A percentile compares a stretch with the other conserved stretches of the same genome.
Conservation (phyloP, 1,140 invertebrate species). For the Drosophila sp. region DNA sequence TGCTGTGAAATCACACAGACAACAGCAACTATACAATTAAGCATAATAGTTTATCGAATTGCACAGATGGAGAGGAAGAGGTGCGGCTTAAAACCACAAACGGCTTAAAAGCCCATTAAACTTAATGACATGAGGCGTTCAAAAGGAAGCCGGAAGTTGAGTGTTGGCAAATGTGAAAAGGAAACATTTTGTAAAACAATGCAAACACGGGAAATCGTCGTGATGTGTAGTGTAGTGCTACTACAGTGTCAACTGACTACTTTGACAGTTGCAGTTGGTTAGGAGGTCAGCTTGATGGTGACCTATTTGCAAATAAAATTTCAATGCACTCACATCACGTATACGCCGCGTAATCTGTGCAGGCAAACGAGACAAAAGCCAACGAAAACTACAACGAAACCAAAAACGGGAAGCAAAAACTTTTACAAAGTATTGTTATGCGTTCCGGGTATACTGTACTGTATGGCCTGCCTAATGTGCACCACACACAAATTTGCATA, state of each 20-base stretch:
- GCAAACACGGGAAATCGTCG: constrained; percentile 41
- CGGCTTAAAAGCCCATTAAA: constrained; percentile 57
- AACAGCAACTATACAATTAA: constrained; percentile 57
- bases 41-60: constrained; percentile 65
- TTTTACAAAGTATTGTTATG: constrained; percentile 28
- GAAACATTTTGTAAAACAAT: constrained; percentile 57
- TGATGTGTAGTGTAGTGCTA: constrained; percentile 40
- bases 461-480: constrained; percentile 63
- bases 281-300: constrained; percentile 10
- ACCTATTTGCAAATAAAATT: constrained; percentile 25
- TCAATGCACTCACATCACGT: constrained; percentile 43
- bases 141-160: neutral
- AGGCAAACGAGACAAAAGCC: constrained; percentile 21
- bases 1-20: constrained; percentile 29
- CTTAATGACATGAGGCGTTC: constrained; percentile 28
- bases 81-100: constrained; percentile 49
- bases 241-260: constrained; percentile 14
- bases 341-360: constrained; percentile 46
- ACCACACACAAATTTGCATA: constrained; percentile 55
- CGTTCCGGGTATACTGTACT: constrained; percentile 19
- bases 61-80: constrained; percentile 6
- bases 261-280: neutral
- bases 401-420: constrained; percentile 48
- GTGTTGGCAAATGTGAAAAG: constrained; percentile 32
- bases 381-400: constrained; percentile 57